Percentiles rank a stretch among this genome's conserved stretches.
Evolutionary conservation across 2,797 vertebrate genomes (phyloP).

Genomic region (Danio aesculapii): DNA sequence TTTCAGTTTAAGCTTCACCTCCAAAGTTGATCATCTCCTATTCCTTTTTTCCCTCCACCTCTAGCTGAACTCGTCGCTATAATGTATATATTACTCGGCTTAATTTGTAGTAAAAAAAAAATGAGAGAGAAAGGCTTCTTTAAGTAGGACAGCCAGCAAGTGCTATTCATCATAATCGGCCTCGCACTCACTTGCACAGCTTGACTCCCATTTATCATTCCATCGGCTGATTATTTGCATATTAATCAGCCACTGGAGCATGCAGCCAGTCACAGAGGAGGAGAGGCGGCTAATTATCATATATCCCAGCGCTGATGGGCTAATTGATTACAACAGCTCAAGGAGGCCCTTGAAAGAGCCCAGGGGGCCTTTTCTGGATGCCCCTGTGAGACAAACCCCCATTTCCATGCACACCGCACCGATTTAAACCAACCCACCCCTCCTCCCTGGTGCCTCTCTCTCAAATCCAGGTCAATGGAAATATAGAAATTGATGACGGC

Average conservation of each 20-base stretch:
- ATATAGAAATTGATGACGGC: slow-evolving; percentile 41
- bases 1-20: slow-evolving; percentile 59
- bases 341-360: slow-evolving; percentile 76
- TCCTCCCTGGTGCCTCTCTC: slow-evolving; percentile 6
- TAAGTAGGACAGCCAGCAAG: slow-evolving; percentile 87
- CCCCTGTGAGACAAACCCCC: slow-evolving; percentile 57
- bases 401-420: slow-evolving; percentile 59
- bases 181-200: slow-evolving; percentile 83
- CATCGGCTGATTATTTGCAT: slow-evolving; percentile 92
- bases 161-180: slow-evolving; percentile 88
- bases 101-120: slow-evolving; percentile 84
- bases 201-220: slow-evolving; percentile 88
- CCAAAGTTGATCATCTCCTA: slow-evolving; percentile 75
- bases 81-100: slow-evolving; percentile 82
- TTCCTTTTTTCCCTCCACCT: slow-evolving; percentile 25
- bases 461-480: slow-evolving; percentile 61
- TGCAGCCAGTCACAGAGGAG: slow-evolving; percentile 68
- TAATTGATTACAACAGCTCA: slow-evolving; percentile 94
- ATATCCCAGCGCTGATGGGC: slow-evolving; percentile 91
- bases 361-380: slow-evolving; percentile 69
- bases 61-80: slow-evolving; percentile 73
- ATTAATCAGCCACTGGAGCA: slow-evolving; percentile 91
- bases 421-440: slow-evolving; percentile 30
- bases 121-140: slow-evolving; percentile 86
- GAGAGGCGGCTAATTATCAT: slow-evolving; percentile 89